These are phyloP conservation scores for Eupithecia abbreviata DNA, from an alignment of 2,888 invertebrate genomes.

Conservation along the genomic window DNA sequence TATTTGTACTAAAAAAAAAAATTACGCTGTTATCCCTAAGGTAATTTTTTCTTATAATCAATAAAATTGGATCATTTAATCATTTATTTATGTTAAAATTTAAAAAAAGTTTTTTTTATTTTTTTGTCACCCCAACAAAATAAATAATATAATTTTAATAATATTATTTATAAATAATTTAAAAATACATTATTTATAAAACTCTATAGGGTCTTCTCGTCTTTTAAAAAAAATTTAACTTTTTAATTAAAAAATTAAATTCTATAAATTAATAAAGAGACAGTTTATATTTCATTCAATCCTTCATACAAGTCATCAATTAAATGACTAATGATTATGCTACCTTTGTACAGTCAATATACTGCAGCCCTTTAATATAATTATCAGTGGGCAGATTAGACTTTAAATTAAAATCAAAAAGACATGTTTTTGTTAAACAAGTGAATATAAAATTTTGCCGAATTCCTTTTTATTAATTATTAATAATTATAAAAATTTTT, in stretches of 20 bases:
- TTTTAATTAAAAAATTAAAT: constrained; percentile 84
- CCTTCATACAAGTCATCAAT: constrained; percentile 91
- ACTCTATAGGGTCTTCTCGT: constrained; percentile 92
- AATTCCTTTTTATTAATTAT: constrained; percentile 84
- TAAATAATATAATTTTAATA: constrained; percentile 63
- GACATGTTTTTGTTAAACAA: constrained; percentile 83
- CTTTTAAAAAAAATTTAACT: constrained; percentile 86
- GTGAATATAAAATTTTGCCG: constrained; percentile 86
- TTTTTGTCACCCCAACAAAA: constrained; percentile 87
- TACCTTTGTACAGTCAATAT: constrained; percentile 91
- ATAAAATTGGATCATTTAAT: constrained; percentile 82
- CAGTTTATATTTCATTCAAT: constrained; percentile 86
- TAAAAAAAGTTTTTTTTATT: constrained; percentile 82
- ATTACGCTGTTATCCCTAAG: constrained; percentile 94
- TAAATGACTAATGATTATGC: constrained; percentile 90
- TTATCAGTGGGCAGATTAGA: constrained; percentile 89
- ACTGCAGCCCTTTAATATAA: constrained; percentile 89
- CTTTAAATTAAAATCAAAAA: constrained; percentile 85
- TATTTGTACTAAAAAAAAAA: constrained; percentile 89
- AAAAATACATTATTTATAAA: constrained; percentile 77
- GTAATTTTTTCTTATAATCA: constrained; percentile 89
- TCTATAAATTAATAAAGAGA: constrained; percentile 73
- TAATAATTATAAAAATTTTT: constrained; percentile 52
- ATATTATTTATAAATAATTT: constrained; percentile 61
- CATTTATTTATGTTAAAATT: constrained; percentile 67